phyloP scores from a whole-genome alignment of 1,140 invertebrate species.

The Meloidogyne chitwoodi region DNA sequence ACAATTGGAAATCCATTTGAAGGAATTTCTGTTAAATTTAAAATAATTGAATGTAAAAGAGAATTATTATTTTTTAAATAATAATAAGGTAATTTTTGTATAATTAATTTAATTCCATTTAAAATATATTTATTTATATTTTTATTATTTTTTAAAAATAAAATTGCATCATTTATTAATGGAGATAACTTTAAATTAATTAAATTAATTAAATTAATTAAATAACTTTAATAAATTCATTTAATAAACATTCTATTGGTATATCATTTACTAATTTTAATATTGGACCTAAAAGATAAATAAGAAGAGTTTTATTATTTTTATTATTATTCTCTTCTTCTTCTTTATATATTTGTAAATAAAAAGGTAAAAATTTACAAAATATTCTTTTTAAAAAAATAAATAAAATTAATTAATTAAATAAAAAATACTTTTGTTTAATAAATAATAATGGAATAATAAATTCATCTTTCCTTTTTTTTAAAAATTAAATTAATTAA shows the following conservation, averaged over 20 bases:
- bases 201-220: neutral
- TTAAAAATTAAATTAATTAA: neutral
- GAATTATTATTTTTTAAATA: neutral
- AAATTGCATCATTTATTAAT: neutral
- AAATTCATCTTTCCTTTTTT: neutral
- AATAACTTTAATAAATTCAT: neutral
- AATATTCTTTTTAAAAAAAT: neutral
- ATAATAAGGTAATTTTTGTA: neutral
- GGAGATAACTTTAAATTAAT: neutral
- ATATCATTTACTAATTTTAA: neutral
- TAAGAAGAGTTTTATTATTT: neutral
- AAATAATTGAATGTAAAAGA: neutral
- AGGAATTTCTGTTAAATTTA: neutral
- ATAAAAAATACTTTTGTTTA: neutral
- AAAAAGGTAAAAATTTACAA: neutral
- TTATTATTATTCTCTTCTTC: neutral
- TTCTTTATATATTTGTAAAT: neutral
- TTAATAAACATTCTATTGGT: neutral
- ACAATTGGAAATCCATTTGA: neutral
- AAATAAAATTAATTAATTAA: neutral
- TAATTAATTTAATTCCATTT: neutral
- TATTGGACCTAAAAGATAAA: neutral
- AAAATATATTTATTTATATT: neutral
- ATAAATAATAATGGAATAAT: neutral
- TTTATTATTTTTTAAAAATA: neutral